Evolutionary conservation across 1,140 invertebrate genomes (phyloP).

Genomic region (Akabosia matsudoensis): DNA sequence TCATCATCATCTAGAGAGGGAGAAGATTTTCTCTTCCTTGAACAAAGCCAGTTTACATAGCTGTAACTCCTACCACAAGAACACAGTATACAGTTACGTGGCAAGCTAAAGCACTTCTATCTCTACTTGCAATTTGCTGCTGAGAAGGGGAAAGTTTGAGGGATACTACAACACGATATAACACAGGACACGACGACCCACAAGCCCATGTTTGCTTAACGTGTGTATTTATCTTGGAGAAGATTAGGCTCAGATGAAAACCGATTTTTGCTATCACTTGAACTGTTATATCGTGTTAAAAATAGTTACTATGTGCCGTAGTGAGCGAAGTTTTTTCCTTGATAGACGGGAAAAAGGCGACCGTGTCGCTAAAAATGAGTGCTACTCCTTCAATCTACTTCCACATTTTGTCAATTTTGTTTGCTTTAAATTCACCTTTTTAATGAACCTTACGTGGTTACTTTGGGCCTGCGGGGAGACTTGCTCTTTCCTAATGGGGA

Average conservation of each 20-base stretch:
- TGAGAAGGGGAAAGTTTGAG: no score
- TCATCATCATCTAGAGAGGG: no score
- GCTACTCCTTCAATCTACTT: neutral
- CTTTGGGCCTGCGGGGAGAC: conserved; percentile 20
- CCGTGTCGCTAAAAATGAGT: neutral
- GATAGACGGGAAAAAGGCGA: no score
- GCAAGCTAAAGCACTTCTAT: neutral
- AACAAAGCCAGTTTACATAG: neutral
- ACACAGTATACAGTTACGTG: neutral
- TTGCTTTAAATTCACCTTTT: conserved; percentile 23
- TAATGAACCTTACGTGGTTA: conserved; percentile 21
- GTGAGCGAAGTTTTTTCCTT: no score
- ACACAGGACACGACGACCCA: no score
- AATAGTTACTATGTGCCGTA: no score
- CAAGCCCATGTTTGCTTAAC: neutral
- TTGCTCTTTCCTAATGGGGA: conserved; percentile 19
- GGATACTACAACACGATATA: no score
- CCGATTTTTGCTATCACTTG: neutral
- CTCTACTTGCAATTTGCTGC: no score
- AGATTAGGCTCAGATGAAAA: conserved; percentile 5
- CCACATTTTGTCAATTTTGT: conserved; percentile 18
- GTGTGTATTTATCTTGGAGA: neutral
- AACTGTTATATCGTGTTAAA: no score
- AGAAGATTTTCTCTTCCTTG: conserved; percentile 3
- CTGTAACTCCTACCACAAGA: neutral